These are phyloP conservation scores for Hepsetus odoe DNA, from an alignment of 2,113 vertebrate genomes.

Conservation along the genomic window DNA sequence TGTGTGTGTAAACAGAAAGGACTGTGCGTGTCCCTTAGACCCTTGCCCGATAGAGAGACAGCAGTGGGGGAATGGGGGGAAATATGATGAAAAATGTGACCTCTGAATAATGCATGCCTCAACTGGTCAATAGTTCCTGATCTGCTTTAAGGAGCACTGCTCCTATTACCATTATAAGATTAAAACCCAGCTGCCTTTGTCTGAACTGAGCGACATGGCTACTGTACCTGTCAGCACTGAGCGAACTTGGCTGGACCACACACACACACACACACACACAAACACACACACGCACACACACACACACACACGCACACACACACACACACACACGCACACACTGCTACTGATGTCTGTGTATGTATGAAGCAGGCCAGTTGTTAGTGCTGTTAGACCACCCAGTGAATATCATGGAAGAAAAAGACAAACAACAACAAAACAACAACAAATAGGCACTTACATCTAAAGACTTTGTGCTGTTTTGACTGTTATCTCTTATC, in stretches of 20 bases:
- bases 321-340: too few relatives aligned
- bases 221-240: constrained; percentile 72
- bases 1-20: constrained; percentile 53
- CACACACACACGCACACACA: too few relatives aligned
- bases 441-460: too few relatives aligned
- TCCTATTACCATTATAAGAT: constrained; percentile 78
- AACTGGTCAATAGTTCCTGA: constrained; percentile 78
- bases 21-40: constrained; percentile 46
- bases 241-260: constrained; percentile 34
- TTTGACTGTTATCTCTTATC: too few relatives aligned
- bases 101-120: constrained; percentile 79
- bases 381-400: neutral
- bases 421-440: too few relatives aligned
- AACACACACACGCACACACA: too few relatives aligned
- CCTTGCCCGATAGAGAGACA: constrained; percentile 45
- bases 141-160: constrained; percentile 76
- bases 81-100: constrained; percentile 71
- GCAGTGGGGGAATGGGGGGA: constrained; percentile 51
- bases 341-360: neutral
- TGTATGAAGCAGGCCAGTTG: neutral
- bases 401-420: neutral
- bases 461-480: too few relatives aligned
- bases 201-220: constrained; percentile 65
- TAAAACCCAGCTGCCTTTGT: constrained; percentile 76
- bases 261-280: too few relatives aligned